These are phyloP conservation scores for Rosalia funebris DNA, from an alignment of 2,888 invertebrate species.

Conservation along the genomic window DNA sequence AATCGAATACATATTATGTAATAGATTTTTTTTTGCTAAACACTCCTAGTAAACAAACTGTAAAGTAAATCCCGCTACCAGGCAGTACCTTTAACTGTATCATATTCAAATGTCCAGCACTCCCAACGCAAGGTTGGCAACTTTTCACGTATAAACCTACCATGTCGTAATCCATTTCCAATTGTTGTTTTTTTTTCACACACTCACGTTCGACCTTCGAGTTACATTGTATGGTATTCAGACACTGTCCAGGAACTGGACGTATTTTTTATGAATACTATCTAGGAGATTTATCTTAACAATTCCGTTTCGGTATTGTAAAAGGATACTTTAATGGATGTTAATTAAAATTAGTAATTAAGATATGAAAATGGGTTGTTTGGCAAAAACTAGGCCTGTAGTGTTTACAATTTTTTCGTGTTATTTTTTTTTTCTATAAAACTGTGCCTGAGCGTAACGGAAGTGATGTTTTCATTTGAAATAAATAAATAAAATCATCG, in stretches of 20 bases:
- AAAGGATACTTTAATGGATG: neutral
- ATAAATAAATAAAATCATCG: too few species aligned
- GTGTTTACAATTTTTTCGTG: too few species aligned
- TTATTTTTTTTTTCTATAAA: too few species aligned
- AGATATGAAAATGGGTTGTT: slow-evolving; percentile 5
- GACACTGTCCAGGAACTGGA: slow-evolving; percentile 14
- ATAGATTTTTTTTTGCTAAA: too few species aligned
- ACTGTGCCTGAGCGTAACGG: too few species aligned
- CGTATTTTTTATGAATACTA: slow-evolving; percentile 2
- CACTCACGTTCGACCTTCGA: slow-evolving; percentile 16
- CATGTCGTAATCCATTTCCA: slow-evolving; percentile 7
- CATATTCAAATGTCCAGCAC: slow-evolving; percentile 9
- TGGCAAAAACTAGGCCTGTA: too few species aligned
- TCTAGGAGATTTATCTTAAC: slow-evolving; percentile 12
- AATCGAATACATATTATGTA: too few species aligned
- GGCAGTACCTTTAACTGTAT: neutral
- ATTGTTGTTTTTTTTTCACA: slow-evolving; percentile 1
- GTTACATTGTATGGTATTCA: slow-evolving; percentile 5
- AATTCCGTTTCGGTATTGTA: slow-evolving; percentile 2
- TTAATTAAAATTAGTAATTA: slow-evolving; percentile 4
- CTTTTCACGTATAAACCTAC: slow-evolving; percentile 18
- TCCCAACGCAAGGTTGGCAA: slow-evolving; percentile 11
- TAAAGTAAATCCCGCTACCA: too few species aligned
- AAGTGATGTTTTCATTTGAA: too few species aligned
- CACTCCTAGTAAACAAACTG: too few species aligned